These are phyloP conservation scores for Abscondita cerata DNA, from an alignment of 2,888 invertebrate species.

Conservation along the genomic window DNA sequence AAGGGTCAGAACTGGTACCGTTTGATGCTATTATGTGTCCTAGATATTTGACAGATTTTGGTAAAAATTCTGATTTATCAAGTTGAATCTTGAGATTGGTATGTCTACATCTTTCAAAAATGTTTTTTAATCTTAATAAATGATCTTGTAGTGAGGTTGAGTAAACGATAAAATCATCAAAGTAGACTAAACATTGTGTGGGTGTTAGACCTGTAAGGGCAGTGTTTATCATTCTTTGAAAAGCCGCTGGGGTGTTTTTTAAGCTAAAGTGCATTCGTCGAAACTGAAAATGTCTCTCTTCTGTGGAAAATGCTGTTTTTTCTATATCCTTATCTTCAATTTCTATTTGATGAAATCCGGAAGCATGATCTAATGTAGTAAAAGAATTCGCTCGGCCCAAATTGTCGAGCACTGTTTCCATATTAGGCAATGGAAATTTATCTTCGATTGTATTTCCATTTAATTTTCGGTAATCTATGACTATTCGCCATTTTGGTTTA, in stretches of 20 bases:
- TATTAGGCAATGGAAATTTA: too few relatives aligned
- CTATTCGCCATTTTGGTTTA: too few relatives aligned
- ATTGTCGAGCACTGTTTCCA: too few relatives aligned
- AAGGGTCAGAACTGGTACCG: background rate
- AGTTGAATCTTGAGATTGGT: background rate
- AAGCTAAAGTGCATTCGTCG: too few relatives aligned
- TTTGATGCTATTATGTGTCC: background rate
- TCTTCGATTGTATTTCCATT: too few relatives aligned
- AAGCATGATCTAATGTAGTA: too few relatives aligned
- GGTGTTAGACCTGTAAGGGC: background rate
- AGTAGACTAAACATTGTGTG: background rate
- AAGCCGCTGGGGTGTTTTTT: too few relatives aligned
- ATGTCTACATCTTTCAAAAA: background rate
- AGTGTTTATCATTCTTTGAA: background rate
- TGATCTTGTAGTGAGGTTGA: background rate
- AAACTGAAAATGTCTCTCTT: background rate
- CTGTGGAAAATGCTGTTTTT: too few relatives aligned
- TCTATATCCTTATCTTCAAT: too few relatives aligned
- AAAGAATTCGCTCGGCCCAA: too few relatives aligned
- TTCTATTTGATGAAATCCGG: too few relatives aligned
- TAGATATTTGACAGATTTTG: background rate
- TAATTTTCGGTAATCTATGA: too few relatives aligned
- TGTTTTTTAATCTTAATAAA: background rate
- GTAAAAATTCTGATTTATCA: background rate
- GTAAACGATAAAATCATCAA: background rate